These are phyloP conservation scores for Catharus fuscescens DNA, from an alignment of 2,113 vertebrate genomes.

Conservation along the genomic window DNA sequence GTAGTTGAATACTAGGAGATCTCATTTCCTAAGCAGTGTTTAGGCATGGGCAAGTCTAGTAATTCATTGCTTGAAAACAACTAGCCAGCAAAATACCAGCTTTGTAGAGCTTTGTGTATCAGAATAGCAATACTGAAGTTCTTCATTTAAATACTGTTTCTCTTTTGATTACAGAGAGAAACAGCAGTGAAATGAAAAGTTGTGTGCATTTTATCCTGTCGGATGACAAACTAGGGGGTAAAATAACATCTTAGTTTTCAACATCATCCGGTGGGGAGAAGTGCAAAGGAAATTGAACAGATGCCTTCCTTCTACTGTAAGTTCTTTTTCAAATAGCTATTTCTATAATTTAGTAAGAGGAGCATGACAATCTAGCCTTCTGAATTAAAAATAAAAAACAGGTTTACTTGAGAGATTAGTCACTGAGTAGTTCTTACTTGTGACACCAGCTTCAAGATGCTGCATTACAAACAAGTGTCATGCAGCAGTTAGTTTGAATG, in stretches of 20 bases:
- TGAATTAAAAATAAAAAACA: background rate
- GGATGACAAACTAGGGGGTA: background rate
- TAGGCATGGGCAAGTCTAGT: background rate
- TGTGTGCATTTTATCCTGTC: background rate
- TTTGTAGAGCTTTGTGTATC: constrained; percentile 32
- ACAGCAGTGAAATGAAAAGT: constrained; percentile 2
- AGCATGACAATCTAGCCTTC: background rate
- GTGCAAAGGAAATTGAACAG: constrained; percentile 50
- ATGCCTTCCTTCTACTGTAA: background rate
- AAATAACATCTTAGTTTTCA: constrained; percentile 43
- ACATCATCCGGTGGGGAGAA: background rate
- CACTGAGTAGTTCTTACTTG: background rate
- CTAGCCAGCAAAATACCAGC: constrained; percentile 31
- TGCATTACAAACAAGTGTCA: background rate
- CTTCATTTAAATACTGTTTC: constrained; percentile 18
- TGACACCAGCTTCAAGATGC: background rate
- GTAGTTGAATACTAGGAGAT: background rate
- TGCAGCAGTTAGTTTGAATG: background rate
- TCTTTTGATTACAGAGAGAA: constrained; percentile 42
- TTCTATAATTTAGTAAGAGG: background rate
- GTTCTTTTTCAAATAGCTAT: background rate
- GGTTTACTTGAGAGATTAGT: background rate
- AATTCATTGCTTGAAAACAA: constrained; percentile 40
- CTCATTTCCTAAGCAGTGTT: background rate
- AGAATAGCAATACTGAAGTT: background rate